These are phyloP conservation scores for Steromphala cineraria DNA, from an alignment of 2,888 invertebrate species.

Conservation along the genomic window DNA sequence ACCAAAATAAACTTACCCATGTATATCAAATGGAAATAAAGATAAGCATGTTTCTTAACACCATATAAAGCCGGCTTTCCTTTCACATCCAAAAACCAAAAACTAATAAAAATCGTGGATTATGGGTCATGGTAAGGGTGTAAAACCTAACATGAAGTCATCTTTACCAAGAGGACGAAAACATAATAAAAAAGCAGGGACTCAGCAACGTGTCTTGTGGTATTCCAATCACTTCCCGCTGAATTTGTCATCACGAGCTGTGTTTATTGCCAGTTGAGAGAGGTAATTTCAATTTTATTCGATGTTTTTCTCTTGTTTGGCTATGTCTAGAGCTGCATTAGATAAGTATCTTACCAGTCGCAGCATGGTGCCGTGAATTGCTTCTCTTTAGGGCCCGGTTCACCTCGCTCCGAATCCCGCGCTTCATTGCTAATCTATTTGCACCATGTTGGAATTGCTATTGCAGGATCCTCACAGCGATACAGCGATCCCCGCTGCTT, in stretches of 20 bases:
- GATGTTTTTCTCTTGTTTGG: slow-evolving; percentile 3
- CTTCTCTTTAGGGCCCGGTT: background rate
- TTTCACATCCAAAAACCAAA: background rate
- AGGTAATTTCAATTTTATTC: slow-evolving; percentile 4
- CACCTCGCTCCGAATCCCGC: background rate
- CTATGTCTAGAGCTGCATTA: background rate
- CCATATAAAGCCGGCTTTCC: background rate
- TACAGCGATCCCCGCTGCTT: background rate
- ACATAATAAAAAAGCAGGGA: background rate
- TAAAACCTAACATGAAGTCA: background rate
- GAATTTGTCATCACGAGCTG: background rate
- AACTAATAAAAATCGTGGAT: background rate
- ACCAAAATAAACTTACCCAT: no score
- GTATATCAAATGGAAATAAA: background rate
- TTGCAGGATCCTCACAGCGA: background rate
- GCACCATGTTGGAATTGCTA: background rate
- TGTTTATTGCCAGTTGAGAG: background rate
- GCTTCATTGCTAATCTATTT: background rate
- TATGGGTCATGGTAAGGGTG: background rate
- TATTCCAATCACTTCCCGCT: background rate
- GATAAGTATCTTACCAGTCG: background rate
- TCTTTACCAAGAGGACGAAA: background rate
- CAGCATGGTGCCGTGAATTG: background rate
- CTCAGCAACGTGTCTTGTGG: background rate
- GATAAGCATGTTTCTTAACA: background rate